Conservation (phyloP, 2,113 vertebrate species). For the Neoarius graeffei region DNA sequence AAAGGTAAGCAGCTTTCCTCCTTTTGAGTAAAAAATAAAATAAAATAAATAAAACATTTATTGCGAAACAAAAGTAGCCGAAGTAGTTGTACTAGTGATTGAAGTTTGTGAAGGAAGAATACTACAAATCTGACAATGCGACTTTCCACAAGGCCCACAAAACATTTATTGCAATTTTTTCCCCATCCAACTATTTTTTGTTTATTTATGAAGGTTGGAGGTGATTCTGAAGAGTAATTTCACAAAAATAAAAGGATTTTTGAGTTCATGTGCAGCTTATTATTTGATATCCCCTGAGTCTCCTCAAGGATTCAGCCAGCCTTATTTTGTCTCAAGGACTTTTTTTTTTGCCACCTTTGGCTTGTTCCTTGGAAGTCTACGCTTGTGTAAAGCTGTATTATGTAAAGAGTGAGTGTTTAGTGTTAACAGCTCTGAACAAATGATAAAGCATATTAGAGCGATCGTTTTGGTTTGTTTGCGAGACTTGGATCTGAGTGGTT, state of each 20-base stretch:
- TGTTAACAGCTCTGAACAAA: not conserved
- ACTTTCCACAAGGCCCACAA: no score
- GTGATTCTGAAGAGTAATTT: not conserved
- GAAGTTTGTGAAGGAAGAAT: no score
- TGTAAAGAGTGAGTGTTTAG: not conserved
- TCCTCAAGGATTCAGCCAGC: not conserved
- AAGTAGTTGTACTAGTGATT: no score
- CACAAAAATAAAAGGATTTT: not conserved
- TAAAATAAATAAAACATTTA: no score
- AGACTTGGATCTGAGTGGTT: not conserved
- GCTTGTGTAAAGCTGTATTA: not conserved
- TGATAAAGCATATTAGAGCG: not conserved
- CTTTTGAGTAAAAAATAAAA: not conserved
- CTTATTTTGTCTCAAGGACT: not conserved
- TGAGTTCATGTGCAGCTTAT: not conserved
- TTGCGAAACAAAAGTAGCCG: no score
- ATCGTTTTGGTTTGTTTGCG: not conserved
- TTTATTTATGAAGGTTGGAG: not conserved
- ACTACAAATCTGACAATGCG: no score
- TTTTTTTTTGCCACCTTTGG: not conserved
- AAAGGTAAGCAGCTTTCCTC: not conserved
- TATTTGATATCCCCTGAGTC: not conserved
- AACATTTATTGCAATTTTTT: not conserved
- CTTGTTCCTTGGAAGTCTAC: not conserved
- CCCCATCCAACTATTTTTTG: not conserved